Evolutionary conservation across 2,797 vertebrate species (phyloP), one percentile per base, ranked within the genome.

Genomic region (Microctenopoma stevenorrisi): DNA sequence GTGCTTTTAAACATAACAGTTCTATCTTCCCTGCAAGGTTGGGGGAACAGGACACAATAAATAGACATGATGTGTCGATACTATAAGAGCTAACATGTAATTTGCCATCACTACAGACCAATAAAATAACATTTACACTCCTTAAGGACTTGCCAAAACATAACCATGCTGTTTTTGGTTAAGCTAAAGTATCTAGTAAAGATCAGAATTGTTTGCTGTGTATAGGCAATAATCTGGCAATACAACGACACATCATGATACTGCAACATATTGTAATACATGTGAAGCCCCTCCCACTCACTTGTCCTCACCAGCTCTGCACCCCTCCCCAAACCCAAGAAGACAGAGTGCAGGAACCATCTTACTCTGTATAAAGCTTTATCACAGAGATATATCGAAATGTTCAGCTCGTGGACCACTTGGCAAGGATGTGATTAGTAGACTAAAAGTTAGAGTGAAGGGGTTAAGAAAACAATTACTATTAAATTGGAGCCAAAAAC

Each of bases 371-470:
- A 81, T 81, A 77, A 74, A 76, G 84, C 85, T 86, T 92, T 93
- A 92, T 92, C 88, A 90, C 80, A 80, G 87, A 86, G 89, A 94
- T 94, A 94, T 95, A 93, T 95, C 94, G 93, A 94, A 95, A 95
- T 95, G 94, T 93, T 94, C 91, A 91, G 89, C 94, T 95, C 94
- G 95, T 94, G 90, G 92, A 94, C 94, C 87, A 84, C 89, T 89
- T 93, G 89, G 93, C 92, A 89, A 86, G 86, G 76, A 85, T 69
- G 79, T 94, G 90, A 93, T 95, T 94, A 94, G 85, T 11, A 80
- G 80, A 61, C 72, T 66, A 54, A 22, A 79, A 65, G 79, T 71
- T 64, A 82, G 75, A 68, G 74, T 79, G 87, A 91, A 89, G 78
- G 73, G 88, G 90, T 92, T 93, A 91, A 92, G 83, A 85, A 83